phyloP scores from a whole-genome alignment of 2,888 invertebrate species.

The Napeogenes sylphis region DNA sequence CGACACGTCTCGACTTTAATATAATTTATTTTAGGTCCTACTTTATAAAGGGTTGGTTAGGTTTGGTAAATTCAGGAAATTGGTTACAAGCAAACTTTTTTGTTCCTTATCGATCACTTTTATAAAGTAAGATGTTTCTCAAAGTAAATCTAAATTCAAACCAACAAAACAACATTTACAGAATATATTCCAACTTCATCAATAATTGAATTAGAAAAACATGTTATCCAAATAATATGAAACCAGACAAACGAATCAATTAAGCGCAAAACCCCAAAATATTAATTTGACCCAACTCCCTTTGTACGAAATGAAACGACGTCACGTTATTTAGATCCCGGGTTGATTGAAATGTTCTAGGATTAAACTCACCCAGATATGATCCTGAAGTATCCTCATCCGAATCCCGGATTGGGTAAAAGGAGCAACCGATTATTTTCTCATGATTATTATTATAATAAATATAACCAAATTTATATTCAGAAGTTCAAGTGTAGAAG shows the following conservation, averaged over 20 bases:
- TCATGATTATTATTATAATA: not conserved
- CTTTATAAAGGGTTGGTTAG: slow-evolving; percentile 4
- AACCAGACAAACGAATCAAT: slow-evolving; percentile 16
- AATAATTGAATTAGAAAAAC: slow-evolving; percentile 11
- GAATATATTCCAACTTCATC: not conserved
- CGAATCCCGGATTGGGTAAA: slow-evolving; percentile 11
- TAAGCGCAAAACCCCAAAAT: slow-evolving; percentile 22
- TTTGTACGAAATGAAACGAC: slow-evolving; percentile 37
- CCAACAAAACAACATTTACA: too few relatives aligned
- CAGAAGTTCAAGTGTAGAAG: not conserved
- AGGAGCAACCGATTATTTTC: slow-evolving; percentile 2
- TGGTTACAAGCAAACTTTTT: not conserved
- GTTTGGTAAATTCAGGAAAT: not conserved
- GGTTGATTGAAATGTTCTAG: slow-evolving; percentile 44
- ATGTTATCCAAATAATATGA: slow-evolving; percentile 8
- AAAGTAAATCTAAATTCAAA: too few relatives aligned
- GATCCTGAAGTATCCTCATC: slow-evolving; percentile 14
- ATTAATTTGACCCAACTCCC: slow-evolving; percentile 28
- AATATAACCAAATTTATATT: not conserved
- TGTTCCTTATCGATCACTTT: not conserved
- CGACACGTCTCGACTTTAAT: slow-evolving; percentile 3
- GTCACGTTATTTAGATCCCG: slow-evolving; percentile 34
- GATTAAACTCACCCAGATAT: slow-evolving; percentile 25
- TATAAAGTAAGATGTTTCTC: too few relatives aligned
- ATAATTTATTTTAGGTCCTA: not conserved